These are phyloP conservation scores for Calonectris borealis DNA, from an alignment of 2,113 vertebrate species.

Conservation along the genomic window DNA sequence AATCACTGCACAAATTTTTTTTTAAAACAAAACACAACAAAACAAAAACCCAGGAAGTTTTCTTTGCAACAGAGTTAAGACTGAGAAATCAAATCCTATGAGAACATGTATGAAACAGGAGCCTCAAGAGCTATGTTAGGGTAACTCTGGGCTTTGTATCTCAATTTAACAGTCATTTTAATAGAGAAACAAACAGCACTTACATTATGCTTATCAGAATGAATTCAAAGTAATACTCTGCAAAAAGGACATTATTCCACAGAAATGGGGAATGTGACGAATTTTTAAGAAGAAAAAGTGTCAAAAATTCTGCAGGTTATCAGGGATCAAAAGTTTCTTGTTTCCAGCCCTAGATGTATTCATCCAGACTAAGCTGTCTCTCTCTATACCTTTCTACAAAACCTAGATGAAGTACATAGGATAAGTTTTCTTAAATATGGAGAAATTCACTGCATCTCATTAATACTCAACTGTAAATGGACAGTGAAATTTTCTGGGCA, in stretches of 20 bases:
- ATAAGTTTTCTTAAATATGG: neutral
- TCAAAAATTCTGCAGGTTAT: neutral
- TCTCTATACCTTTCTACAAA: neutral
- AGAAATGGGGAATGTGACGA: neutral
- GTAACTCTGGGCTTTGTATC: neutral
- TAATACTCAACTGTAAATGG: slow-evolving; percentile 6
- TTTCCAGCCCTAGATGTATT: neutral
- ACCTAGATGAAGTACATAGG: neutral
- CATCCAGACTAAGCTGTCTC: neutral
- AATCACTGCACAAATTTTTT: neutral
- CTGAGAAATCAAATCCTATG: neutral
- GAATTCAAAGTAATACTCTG: slow-evolving; percentile 8
- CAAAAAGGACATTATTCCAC: neutral
- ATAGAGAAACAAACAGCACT: neutral
- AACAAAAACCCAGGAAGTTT: neutral
- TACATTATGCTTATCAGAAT: neutral
- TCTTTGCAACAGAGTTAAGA: neutral
- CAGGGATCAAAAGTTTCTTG: neutral
- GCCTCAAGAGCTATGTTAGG: neutral
- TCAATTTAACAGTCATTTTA: neutral
- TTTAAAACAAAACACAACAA: too few relatives aligned
- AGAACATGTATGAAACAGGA: neutral
- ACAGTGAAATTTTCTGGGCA: slow-evolving; percentile 4
- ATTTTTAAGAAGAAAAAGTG: neutral
- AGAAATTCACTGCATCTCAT: slow-evolving; percentile 28